These are phyloP conservation scores for Taenioides sp. DNA, from an alignment of 2,797 vertebrate genomes.

Conservation along the genomic window DNA sequence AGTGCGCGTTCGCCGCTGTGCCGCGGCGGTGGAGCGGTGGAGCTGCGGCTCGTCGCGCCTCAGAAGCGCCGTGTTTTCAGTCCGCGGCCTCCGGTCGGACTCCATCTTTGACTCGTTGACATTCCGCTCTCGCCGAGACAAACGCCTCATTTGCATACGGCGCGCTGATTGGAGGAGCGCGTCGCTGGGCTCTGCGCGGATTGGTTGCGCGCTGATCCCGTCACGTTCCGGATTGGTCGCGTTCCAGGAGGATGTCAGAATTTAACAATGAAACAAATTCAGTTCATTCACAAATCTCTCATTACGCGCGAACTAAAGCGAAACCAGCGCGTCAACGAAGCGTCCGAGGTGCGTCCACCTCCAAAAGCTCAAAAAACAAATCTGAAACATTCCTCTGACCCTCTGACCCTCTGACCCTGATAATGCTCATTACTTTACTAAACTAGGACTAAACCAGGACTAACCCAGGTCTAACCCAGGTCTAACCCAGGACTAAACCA, in stretches of 20 bases:
- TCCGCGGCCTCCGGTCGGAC: slow-evolving; percentile 85
- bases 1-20: neutral
- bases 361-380: too few relatives aligned
- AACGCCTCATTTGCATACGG: slow-evolving; percentile 78
- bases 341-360: too few relatives aligned
- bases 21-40: neutral
- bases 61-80: slow-evolving; percentile 75
- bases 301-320: slow-evolving; percentile 65
- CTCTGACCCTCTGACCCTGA: neutral
- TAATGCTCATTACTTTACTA: neutral
- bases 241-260: slow-evolving; percentile 74
- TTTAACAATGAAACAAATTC: slow-evolving; percentile 95
- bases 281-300: slow-evolving; percentile 91
- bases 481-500: neutral
- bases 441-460: neutral
- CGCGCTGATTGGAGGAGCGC: slow-evolving; percentile 69
- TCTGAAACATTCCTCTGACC: too few relatives aligned
- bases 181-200: slow-evolving; percentile 66
- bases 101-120: slow-evolving; percentile 99
- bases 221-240: slow-evolving; percentile 78
- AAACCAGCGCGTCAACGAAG: neutral
- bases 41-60: slow-evolving; percentile 22
- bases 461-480: neutral
- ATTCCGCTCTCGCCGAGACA: slow-evolving; percentile 89
- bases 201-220: slow-evolving; percentile 66